phyloP scores from a whole-genome alignment of 2,888 invertebrate species.

The Sipha maydis region DNA sequence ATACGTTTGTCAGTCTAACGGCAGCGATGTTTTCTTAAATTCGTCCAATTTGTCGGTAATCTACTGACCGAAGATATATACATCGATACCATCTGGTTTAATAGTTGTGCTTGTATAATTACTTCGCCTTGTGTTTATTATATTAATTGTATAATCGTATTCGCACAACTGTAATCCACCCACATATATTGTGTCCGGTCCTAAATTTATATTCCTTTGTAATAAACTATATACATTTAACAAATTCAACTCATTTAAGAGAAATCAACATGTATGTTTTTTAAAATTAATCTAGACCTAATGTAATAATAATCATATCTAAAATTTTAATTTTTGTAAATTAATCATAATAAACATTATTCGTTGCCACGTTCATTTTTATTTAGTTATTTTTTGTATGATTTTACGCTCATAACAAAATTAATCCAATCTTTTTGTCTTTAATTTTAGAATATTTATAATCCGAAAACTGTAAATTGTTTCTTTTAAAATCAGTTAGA shows the following conservation, averaged over 20 bases:
- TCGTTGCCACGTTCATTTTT: neutral
- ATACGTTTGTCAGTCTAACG: slow-evolving; percentile 45
- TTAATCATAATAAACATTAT: neutral
- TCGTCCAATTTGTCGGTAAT: slow-evolving; percentile 51
- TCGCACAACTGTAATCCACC: slow-evolving; percentile 19
- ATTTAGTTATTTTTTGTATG: neutral
- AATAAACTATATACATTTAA: slow-evolving; percentile 26
- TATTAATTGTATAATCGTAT: slow-evolving; percentile 17
- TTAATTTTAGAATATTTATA: slow-evolving; percentile 54
- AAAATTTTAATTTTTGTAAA: neutral
- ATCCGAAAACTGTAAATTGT: slow-evolving; percentile 46
- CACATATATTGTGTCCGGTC: slow-evolving; percentile 25
- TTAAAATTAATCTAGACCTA: neutral
- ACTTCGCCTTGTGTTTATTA: slow-evolving; percentile 1
- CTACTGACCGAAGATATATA: slow-evolving; percentile 4
- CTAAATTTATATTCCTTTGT: neutral
- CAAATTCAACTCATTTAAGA: neutral
- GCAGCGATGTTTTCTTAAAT: slow-evolving; percentile 4
- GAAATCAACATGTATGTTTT: neutral
- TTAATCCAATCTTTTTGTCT: slow-evolving; percentile 12
- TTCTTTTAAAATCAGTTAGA: slow-evolving; percentile 49
- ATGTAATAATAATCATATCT: neutral
- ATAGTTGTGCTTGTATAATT: slow-evolving; percentile 10
- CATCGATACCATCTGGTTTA: slow-evolving; percentile 25
- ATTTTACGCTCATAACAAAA: slow-evolving; percentile 37